Conservation (phyloP, 2,888 invertebrate genomes). For the Agrotis clavis region DNA sequence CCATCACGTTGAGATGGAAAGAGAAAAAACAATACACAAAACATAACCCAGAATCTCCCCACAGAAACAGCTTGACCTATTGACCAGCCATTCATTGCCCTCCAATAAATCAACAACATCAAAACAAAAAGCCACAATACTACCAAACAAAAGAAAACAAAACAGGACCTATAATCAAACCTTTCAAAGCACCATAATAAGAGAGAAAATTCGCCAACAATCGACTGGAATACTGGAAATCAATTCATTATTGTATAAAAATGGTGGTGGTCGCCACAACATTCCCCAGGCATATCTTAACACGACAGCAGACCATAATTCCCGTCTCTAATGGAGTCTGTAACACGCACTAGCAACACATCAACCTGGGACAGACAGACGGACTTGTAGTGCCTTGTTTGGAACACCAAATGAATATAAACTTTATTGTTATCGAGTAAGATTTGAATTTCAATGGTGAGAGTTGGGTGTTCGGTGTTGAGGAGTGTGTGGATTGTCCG, state of each 20-base stretch:
- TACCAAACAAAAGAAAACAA: constrained; percentile 8
- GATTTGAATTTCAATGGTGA: constrained; percentile 43
- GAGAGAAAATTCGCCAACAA: constrained; percentile 31
- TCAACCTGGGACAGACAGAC: constrained; percentile 81
- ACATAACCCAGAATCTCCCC: not conserved
- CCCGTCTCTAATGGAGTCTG: constrained; percentile 84
- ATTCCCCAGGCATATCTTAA: constrained; percentile 75
- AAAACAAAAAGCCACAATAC: constrained; percentile 22
- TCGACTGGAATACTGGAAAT: constrained; percentile 55
- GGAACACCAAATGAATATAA: constrained; percentile 65
- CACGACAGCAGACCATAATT: constrained; percentile 84
- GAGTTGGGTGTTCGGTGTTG: constrained; percentile 58
- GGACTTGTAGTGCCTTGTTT: constrained; percentile 65
- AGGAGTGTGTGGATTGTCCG: constrained; percentile 62
- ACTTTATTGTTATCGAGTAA: constrained; percentile 66
- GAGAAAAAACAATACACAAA: too few species aligned
- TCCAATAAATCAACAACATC: constrained; percentile 10
- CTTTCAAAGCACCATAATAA: constrained; percentile 10
- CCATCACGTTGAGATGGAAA: too few species aligned
- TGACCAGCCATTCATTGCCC: constrained; percentile 7
- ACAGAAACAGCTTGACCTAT: not conserved
- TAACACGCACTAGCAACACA: constrained; percentile 86
- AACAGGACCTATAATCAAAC: constrained; percentile 4
- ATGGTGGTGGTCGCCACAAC: constrained; percentile 80
- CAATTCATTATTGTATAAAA: constrained; percentile 74